Conservation (phyloP, 2,797 vertebrate species). For the Linurgus olivaceus region DNA sequence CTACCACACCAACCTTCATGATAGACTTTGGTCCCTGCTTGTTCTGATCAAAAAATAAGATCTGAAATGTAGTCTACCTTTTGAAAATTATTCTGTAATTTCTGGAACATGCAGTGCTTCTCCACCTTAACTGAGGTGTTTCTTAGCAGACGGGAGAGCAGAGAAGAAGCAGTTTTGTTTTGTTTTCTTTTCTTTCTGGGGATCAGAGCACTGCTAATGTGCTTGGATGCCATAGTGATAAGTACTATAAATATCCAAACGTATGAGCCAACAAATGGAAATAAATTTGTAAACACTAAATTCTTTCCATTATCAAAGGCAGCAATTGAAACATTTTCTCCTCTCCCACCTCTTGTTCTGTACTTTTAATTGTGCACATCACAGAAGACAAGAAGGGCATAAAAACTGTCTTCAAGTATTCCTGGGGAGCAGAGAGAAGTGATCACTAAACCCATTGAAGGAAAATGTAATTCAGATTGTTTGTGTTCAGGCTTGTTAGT, state of each 20-base stretch:
- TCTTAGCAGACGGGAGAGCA: rapidly evolving
- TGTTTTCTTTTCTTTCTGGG: not conserved
- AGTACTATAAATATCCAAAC: slow-evolving; percentile 41
- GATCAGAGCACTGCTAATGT: not conserved
- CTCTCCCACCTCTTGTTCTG: not conserved
- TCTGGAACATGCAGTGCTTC: not conserved
- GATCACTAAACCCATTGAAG: not conserved
- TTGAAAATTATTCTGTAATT: not conserved
- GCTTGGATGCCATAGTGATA: not conserved
- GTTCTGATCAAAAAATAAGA: not conserved
- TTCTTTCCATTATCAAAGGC: slow-evolving; percentile 36
- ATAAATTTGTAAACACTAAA: slow-evolving; percentile 32
- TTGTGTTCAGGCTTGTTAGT: not conserved
- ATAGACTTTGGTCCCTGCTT: not conserved
- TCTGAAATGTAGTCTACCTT: not conserved
- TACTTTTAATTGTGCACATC: not conserved
- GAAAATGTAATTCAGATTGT: not conserved
- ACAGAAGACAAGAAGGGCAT: not conserved
- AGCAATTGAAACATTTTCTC: not conserved
- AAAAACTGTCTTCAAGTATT: not conserved
- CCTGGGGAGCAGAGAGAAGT: not conserved
- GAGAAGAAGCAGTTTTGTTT: not conserved
- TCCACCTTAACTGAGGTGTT: not conserved
- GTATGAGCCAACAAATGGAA: slow-evolving; percentile 4
- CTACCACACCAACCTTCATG: not conserved